Evolutionary conservation across 2,888 invertebrate genomes (phyloP), one percentile per base, ranked within the genome.

Genomic region (Yponomeuta cagnagella): DNA sequence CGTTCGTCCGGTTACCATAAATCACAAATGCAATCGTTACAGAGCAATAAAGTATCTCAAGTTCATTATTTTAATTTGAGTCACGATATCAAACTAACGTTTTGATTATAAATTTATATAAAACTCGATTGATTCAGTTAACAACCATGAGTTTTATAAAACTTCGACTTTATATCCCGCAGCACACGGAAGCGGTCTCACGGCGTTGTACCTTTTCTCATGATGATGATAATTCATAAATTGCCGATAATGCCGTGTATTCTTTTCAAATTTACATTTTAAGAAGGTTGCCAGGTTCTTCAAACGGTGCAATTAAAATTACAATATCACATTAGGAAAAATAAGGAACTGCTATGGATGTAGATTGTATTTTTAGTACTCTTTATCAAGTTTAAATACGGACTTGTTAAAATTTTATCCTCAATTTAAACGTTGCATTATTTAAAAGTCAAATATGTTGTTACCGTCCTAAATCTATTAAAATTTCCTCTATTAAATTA

Each of bases 31-130:
- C 33, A 65, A 65, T 65, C 33, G 31, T 9, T 33, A 10, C 30
- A 31, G 12, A 3, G 65, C 31, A 65, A 33, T 64, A 64, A 64
- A 64, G 30, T 65, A 65, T 31, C 65, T 31, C 65, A 31, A 33
- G 65, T 65, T 65, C 10, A 65, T 65, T 65, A 65, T 65, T 65
- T 65, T 33, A 65, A 33, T 65, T 65, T 65, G 33, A 65, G 65
- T 65, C 65, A 65, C 65, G 65, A 65, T 65, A 65, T 0, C 30
- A 30, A 65, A 65, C 10, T 23, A 6, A 31, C 6, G 8, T 8
- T 33, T 12, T 12, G 33, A 30, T 65, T 30, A 65, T 65, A 65
- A 65, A 31, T 65, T 65, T 65, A 65, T 31, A 65, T 65, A 33
- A 31, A 31, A 10, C 30, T 31, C 31, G 30, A 65, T 65, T 31